Evolutionary conservation across 2,113 vertebrate genomes (phyloP), one percentile per base, ranked within the genome.

Genomic region (Pollachius pollachius): DNA sequence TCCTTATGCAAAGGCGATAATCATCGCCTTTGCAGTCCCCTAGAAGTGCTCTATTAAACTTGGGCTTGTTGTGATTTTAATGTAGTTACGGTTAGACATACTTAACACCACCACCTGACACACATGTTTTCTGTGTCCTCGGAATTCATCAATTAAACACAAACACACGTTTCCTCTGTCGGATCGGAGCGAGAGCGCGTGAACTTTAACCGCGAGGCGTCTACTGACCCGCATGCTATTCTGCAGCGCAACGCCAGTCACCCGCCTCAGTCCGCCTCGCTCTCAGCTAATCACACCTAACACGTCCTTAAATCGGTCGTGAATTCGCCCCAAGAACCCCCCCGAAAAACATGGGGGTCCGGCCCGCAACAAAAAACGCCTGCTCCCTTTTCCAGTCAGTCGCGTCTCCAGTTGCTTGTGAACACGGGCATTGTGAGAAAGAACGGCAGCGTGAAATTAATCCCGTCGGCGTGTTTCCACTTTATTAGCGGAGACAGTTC

Each of bases 401-500:
- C 58, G 1, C 65, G 65, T 81, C 85, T 89, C 82, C 59, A 3
- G 19, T 61, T 75, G 81, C 88, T 89, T 69, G 74, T 62, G 17
- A 74, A 52, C 54, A 73, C 6, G 81, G 80, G 81, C 27, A 13
- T 67, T 1, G 69, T 41, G 52, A 71, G 78, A 69, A 41, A 67
- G 34, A 73, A 60, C 67, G 58, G 76, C 52, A 62, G 69, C 80
- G 34, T 87, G 81, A 88, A 88, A 89, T 88, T 3, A 83, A 88
- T 84, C 83, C 0, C 12, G 69, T 81, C 71, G 70, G 57, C 67
- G 2, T 67, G 79, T 71, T 83, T 82, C 72, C 41, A 65, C 63
- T 77, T 84, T 77, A 91, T 89, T 80, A 73, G 65, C 79, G 74
- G 64, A 76, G 90, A 87, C 90, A 88, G 82, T 25, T 79, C 77